phyloP scores from a whole-genome alignment of 2,113 vertebrate genomes.

The Orcinus orca region DNA sequence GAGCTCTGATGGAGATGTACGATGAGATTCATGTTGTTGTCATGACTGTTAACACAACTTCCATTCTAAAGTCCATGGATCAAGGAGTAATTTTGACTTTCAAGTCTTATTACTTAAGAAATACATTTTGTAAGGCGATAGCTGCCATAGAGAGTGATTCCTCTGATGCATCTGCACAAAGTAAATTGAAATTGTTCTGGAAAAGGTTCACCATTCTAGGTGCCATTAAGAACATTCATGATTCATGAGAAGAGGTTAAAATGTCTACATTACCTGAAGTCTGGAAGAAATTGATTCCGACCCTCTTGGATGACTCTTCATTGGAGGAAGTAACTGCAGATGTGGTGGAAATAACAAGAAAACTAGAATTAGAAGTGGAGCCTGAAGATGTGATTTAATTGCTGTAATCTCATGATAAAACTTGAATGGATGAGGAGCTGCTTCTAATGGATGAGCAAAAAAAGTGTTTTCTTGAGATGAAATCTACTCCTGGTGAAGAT shows the following conservation, averaged over 20 bases:
- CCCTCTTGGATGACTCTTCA: background rate
- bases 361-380: background rate
- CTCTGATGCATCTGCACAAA: background rate
- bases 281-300: background rate
- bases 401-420: background rate
- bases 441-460: background rate
- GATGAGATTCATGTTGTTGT: background rate
- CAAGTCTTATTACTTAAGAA: background rate
- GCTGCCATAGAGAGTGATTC: background rate
- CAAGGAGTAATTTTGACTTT: background rate
- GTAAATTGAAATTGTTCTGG: background rate
- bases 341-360: background rate
- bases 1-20: background rate
- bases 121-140: too few species aligned
- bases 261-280: background rate
- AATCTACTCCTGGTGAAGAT: background rate
- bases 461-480: background rate
- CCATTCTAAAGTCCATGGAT: background rate
- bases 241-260: background rate
- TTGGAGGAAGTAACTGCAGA: background rate
- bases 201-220: background rate
- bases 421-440: background rate
- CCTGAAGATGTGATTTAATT: background rate
- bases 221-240: background rate
- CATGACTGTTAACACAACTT: background rate